phyloP scores from a whole-genome alignment of 2,113 vertebrate genomes.

The Hyla sarda region DNA sequence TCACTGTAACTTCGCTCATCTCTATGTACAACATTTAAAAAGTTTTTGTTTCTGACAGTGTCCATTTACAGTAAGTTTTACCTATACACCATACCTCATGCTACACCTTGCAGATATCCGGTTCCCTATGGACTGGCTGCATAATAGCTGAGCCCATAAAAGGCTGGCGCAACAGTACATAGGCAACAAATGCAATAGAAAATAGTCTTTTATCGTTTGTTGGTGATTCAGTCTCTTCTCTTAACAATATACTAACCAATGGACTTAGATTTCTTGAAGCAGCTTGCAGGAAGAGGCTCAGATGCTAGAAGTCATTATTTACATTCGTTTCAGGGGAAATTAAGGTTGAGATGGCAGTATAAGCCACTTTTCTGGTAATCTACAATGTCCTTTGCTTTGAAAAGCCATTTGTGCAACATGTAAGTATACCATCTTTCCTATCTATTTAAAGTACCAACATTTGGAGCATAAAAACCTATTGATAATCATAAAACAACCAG shows the following conservation, averaged over 20 bases:
- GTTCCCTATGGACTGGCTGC: not conserved
- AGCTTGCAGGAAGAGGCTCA: conserved; percentile 12
- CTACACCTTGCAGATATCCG: not conserved
- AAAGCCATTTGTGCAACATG: conserved; percentile 38
- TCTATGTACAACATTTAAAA: too few species aligned
- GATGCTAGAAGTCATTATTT: conserved; percentile 41
- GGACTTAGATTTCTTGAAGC: conserved; percentile 8
- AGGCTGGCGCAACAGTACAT: not conserved
- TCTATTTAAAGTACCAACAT: conserved; percentile 40
- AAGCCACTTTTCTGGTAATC: conserved; percentile 41
- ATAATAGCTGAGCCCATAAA: not conserved
- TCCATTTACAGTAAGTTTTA: not conserved
- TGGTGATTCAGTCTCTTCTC: not conserved
- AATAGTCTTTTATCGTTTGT: not conserved
- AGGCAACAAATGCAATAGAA: not conserved
- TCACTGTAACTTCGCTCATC: too few species aligned
- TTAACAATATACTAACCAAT: conserved; percentile 11
- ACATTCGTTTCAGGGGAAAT: conserved; percentile 28
- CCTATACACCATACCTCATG: not conserved
- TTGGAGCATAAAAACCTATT: conserved; percentile 34
- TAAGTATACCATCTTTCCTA: conserved; percentile 26
- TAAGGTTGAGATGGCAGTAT: conserved; percentile 33
- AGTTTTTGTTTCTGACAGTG: too few species aligned
- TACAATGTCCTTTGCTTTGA: conserved; percentile 29
- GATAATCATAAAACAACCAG: conserved; percentile 37